Evolutionary conservation across 2,797 vertebrate genomes (phyloP).

Genomic region (Enteromius viviparus): DNA sequence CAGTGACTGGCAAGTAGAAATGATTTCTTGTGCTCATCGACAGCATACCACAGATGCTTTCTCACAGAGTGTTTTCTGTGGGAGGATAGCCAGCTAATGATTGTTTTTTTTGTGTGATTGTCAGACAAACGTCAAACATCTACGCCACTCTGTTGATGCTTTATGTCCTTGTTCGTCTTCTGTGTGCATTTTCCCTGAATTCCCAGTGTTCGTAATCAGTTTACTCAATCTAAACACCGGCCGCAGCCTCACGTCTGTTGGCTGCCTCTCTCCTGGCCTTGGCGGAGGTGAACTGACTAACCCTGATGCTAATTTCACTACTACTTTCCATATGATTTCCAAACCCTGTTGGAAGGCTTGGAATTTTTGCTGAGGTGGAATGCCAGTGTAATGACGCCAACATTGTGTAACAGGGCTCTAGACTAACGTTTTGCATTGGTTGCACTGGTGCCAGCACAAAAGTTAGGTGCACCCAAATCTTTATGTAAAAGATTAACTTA

Average conservation of each 20-base stretch:
- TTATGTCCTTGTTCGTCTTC: neutral
- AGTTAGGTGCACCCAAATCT: no score
- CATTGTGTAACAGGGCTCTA: conserved; percentile 2
- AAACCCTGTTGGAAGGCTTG: neutral
- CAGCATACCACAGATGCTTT: conserved; percentile 2
- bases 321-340: conserved; percentile 33
- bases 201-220: conserved; percentile 10
- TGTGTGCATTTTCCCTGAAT: neutral
- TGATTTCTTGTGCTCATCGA: neutral
- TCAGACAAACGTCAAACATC: neutral
- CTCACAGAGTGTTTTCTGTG: neutral
- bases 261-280: conserved; percentile 22
- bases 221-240: conserved; percentile 16
- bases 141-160: neutral
- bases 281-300: neutral
- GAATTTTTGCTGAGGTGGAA: conserved; percentile 30
- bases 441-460: no score
- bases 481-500: no score
- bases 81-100: neutral
- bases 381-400: neutral
- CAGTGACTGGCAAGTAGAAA: neutral
- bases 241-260: conserved; percentile 11
- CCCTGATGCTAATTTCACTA: conserved; percentile 13
- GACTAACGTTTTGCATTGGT: no score
- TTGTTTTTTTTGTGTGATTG: neutral